Base-by-base conservation (phyloP, 2,888 invertebrate species). In the Erebia ligea region DNA sequence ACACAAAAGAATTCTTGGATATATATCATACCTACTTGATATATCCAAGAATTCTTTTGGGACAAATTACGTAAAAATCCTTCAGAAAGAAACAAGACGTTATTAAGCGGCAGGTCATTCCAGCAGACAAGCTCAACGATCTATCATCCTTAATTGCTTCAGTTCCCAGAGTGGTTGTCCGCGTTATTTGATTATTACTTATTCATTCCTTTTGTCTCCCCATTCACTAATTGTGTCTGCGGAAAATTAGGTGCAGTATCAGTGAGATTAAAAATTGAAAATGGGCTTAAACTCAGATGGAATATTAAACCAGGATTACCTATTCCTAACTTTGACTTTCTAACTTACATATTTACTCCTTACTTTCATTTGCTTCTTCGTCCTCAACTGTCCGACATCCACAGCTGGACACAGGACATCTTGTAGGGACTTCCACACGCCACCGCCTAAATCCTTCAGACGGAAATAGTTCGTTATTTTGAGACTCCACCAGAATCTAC, bases 21-120 rank as follows among this genome's bases (percentile, higher is more conserved):
- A n/a, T n/a, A n/a, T n/a, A n/a, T n/a, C n/a, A n/a, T n/a, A n/a
- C n/a, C n/a, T n/a, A n/a, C n/a, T n/a, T n/a, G n/a, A n/a, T 67
- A 54, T 61, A 52, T 61, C 25, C 45, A n/a, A 6, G 17, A 61
- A 66, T 66, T 61, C 66, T 66, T 66, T 70, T 58, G 81, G 86
- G 87, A 88, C 84, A 88, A 89, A 88, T 88, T 83, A 81, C 84
- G 80, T 79, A 79, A 79, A 34, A 83, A 84, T 79, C 82, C 80
- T 78, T 78, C 80, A 79, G 79, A 84, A 86, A 84, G 86, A 88
- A 88, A 85, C 86, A 86, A 83, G 85, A 79, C 78, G 79, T 78
- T 80, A 78, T 76, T 78, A 71, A 71, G 66, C 69, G 73, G 59
- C 58, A 67, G 71, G 71, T 73, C 68, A 71, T 73, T 73, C 52